A percentile compares a stretch with the other conserved stretches of the same genome.
Evolutionary conservation across 2,113 vertebrate genomes (phyloP).

Genomic region (Dasyprocta punctata): DNA sequence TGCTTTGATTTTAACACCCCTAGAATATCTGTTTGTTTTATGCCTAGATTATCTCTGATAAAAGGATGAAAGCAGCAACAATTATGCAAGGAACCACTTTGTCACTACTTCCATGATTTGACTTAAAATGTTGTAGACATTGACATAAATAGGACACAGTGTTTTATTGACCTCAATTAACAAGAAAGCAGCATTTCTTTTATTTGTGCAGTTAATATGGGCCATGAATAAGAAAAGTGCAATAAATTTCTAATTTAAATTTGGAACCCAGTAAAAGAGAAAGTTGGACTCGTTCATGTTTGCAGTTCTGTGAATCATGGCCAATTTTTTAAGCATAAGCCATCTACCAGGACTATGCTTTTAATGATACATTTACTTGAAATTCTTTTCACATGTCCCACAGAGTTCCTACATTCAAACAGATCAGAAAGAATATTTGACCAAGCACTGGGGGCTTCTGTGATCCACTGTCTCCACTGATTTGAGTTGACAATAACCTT

Average conservation of each 20-base stretch:
- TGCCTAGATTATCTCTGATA: slow-evolving; percentile 56
- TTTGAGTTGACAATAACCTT: slow-evolving; percentile 67
- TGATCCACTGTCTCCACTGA: slow-evolving; percentile 70
- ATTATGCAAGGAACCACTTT: slow-evolving; percentile 69
- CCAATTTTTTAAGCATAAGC: slow-evolving; percentile 64
- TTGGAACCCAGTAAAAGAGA: slow-evolving; percentile 53
- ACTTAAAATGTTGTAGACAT: slow-evolving; percentile 52
- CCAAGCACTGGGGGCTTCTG: slow-evolving; percentile 49
- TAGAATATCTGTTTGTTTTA: not conserved
- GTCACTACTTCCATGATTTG: slow-evolving; percentile 40
- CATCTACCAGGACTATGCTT: slow-evolving; percentile 70
- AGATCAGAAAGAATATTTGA: slow-evolving; percentile 72
- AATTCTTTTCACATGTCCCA: slow-evolving; percentile 60
- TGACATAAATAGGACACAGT: slow-evolving; percentile 59
- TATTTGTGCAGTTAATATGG: slow-evolving; percentile 45
- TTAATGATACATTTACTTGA: slow-evolving; percentile 72
- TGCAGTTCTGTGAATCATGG: slow-evolving; percentile 41
- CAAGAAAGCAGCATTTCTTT: slow-evolving; percentile 67
- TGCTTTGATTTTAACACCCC: slow-evolving; percentile 47
- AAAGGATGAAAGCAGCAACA: slow-evolving; percentile 63
- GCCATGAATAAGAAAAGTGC: slow-evolving; percentile 39
- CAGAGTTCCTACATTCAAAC: slow-evolving; percentile 55
- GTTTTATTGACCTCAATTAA: slow-evolving; percentile 79
- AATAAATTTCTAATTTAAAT: slow-evolving; percentile 61
- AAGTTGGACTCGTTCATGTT: slow-evolving; percentile 62